Evolutionary conservation across 1,140 invertebrate species (phyloP), one percentile per base, ranked within the genome.

Genomic region (Drosophila pruinosa): DNA sequence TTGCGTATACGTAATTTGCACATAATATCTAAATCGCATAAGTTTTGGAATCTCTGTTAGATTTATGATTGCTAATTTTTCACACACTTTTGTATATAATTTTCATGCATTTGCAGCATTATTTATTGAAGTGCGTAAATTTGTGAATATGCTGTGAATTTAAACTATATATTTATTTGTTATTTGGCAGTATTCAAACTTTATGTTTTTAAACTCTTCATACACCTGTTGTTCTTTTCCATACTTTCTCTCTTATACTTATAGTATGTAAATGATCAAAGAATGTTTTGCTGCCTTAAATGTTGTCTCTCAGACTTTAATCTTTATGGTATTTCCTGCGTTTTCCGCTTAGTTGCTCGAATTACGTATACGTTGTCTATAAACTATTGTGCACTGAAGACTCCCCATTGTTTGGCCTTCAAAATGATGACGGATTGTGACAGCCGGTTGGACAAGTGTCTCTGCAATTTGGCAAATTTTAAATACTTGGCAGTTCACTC

Each of bases 381-480:
- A 59, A 82, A 58, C 63, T 41, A 67, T 75, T 21, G 15, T 12
- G 28, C 17, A 19, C 52, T 19, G 15, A 52, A 14, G 7, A 15
- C 7, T 57, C 4, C 43, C 61, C 63, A 64, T 86, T 85, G 81
- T 85, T 85, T 85, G 81, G 82, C 81, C 82, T 86, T 71, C 81
- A 54, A 15, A 52, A 36, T 43, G 38, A 78, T 85, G 81, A 85
- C 74, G 64, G 82, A 81, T 81, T 77, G 72, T 88, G 81, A 88
- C 81, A 85, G 81, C 73, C 82, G 82, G 64, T 57, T 22, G 81
- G 69, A 72, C 81, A 85, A 78, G 82, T 85, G 81, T 80, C 78
- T 62, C 36, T 63, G 36, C 38, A 48, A 57, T 56, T 73, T 69
- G 36, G 38, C 45, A 8, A 50, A 28, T 14, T 19, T 43, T 28